phyloP scores from a whole-genome alignment of 92 coral and sea anemone genomes.

The Zoanthus solanderi region DNA sequence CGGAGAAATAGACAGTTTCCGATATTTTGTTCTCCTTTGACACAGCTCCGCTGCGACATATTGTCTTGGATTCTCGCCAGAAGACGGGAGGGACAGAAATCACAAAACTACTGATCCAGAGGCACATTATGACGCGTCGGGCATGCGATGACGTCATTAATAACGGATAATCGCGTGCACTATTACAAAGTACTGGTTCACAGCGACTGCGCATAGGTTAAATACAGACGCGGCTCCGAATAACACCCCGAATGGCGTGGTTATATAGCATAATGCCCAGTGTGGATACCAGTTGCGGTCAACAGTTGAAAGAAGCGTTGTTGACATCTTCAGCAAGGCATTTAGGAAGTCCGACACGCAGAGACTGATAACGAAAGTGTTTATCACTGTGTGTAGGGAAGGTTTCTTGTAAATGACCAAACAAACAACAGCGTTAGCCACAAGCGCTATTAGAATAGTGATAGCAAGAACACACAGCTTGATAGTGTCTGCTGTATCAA shows the following conservation, averaged over 20 bases:
- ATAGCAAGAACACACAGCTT: slow-evolving; percentile 17
- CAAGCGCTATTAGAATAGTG: slow-evolving; percentile 68
- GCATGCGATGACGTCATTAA: slow-evolving; percentile 86
- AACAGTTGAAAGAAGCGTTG: slow-evolving; percentile 79
- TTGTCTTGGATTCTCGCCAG: slow-evolving; percentile 88
- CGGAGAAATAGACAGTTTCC: slow-evolving; percentile 80
- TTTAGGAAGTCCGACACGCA: slow-evolving; percentile 89
- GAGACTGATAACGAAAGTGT: slow-evolving; percentile 87
- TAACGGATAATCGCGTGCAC: slow-evolving; percentile 81
- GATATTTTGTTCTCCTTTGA: slow-evolving; percentile 76
- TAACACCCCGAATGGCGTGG: slow-evolving; percentile 95
- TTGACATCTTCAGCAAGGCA: slow-evolving; percentile 89
- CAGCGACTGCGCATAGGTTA: slow-evolving; percentile 93
- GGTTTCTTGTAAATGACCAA: slow-evolving; percentile 76
- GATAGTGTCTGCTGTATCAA: slow-evolving; percentile 7
- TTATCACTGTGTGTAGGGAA: slow-evolving; percentile 76
- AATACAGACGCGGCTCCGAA: slow-evolving; percentile 97
- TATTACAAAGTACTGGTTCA: slow-evolving; percentile 87
- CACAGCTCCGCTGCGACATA: slow-evolving; percentile 92
- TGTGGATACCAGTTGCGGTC: slow-evolving; percentile 93
- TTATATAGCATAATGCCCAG: slow-evolving; percentile 85
- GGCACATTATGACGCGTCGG: slow-evolving; percentile 74
- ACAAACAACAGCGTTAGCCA: slow-evolving; percentile 77
- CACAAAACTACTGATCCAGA: slow-evolving; percentile 85
- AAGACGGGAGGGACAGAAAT: slow-evolving; percentile 87